Evolutionary conservation across 2,888 invertebrate species (phyloP).

Genomic region (Patella pellucida): DNA sequence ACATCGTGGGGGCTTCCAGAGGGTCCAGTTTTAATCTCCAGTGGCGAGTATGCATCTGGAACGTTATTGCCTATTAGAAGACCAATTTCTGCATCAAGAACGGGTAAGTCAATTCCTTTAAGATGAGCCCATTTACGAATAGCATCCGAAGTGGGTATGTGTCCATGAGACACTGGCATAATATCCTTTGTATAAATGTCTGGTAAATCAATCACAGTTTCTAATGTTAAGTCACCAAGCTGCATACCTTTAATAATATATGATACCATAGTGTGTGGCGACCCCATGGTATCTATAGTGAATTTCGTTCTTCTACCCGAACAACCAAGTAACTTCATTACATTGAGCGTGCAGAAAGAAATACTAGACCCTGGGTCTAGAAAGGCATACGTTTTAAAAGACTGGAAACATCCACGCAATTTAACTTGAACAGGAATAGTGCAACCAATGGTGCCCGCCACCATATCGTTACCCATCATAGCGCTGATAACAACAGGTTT

Average conservation of each 20-base stretch:
- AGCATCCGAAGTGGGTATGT: conserved; percentile 21
- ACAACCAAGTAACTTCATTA: not conserved
- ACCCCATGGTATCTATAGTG: conserved; percentile 21
- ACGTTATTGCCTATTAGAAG: conserved; percentile 22
- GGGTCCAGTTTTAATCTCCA: conserved; percentile 22
- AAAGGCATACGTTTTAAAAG: conserved; percentile 22
- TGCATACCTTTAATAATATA: conserved; percentile 7
- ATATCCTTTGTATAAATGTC: conserved; percentile 14
- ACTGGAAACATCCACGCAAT: not conserved
- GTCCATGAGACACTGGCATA: conserved; percentile 19
- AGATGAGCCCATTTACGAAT: conserved; percentile 21
- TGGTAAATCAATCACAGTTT: conserved; percentile 10
- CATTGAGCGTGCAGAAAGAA: conserved; percentile 16
- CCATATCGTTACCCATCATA: not conserved
- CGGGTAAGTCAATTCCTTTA: conserved; percentile 8
- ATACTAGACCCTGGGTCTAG: conserved; percentile 21
- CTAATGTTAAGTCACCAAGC: not conserved
- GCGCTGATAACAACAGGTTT: too few species aligned
- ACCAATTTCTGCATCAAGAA: conserved; percentile 17
- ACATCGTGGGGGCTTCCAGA: conserved; percentile 22
- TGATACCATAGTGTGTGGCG: conserved; percentile 6
- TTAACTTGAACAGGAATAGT: conserved; percentile 24
- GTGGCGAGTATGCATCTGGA: conserved; percentile 24
- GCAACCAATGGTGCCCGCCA: not conserved
- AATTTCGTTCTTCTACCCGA: conserved; percentile 14